Percentiles rank a stretch among this genome's conserved stretches.
phyloP scores from a whole-genome alignment of 2,113 vertebrate species.

The Larimichthys polyactis region DNA sequence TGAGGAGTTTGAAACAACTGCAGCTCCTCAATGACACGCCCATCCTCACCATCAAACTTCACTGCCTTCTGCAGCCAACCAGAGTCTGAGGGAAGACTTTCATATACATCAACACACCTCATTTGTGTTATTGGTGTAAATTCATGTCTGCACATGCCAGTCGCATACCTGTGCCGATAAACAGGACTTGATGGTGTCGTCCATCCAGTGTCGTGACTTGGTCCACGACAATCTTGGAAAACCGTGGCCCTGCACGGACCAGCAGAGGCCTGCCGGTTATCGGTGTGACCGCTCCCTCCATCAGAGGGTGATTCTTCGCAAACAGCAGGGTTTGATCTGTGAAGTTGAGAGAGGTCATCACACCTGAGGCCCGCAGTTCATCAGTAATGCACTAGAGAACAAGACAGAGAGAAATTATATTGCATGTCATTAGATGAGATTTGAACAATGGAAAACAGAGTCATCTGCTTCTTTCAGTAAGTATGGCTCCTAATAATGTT shows the following conservation, averaged over 20 bases:
- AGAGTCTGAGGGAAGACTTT: constrained; percentile 1
- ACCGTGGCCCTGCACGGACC: not conserved
- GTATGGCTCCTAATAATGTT: not conserved
- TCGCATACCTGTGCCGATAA: constrained; percentile 43
- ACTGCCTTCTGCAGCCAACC: constrained; percentile 52
- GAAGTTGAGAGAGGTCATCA: constrained; percentile 15
- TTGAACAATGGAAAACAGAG: not conserved
- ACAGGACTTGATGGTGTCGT: constrained; percentile 24
- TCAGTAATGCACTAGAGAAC: constrained; percentile 46
- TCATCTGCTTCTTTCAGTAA: not conserved
- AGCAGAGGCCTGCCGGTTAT: constrained; percentile 45
- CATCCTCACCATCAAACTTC: constrained; percentile 33
- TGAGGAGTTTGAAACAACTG: constrained; percentile 39
- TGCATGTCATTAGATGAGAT: not conserved
- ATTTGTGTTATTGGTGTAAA: not conserved
- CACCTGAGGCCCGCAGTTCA: constrained; percentile 1
- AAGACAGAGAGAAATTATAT: not conserved
- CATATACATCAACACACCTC: not conserved
- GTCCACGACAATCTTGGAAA: constrained; percentile 48
- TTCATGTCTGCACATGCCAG: not conserved
- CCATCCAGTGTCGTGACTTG: constrained; percentile 30
- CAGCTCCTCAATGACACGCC: constrained; percentile 46
- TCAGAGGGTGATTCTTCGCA: constrained; percentile 29
- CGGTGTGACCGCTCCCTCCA: not conserved
- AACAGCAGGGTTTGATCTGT: constrained; percentile 28